Evolutionary conservation across 2,888 invertebrate species (phyloP).

Genomic region (Myathropa florea): DNA sequence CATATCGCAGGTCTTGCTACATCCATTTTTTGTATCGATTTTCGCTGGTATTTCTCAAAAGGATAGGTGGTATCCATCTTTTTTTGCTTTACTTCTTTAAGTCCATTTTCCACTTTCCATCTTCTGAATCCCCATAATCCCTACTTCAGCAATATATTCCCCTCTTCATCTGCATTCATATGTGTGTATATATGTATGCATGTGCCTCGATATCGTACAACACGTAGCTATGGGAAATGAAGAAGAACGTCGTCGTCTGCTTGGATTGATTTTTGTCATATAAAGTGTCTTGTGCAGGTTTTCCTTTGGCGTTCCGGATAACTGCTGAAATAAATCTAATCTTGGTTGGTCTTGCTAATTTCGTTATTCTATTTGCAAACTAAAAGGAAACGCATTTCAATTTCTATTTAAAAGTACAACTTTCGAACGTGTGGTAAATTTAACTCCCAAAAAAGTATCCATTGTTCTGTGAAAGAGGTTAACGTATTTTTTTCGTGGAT

Average conservation of each 20-base stretch:
- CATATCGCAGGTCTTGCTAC: not conserved
- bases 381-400: not conserved
- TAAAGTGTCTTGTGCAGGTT: conserved; percentile 50
- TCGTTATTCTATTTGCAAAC: conserved; percentile 26
- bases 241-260: conserved; percentile 49
- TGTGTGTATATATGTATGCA: not conserved
- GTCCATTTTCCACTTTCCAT: conserved; percentile 31
- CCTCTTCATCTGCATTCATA: conserved; percentile 29
- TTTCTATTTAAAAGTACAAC: conserved; percentile 3
- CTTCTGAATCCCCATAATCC: conserved; percentile 37
- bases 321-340: conserved; percentile 25
- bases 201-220: not conserved
- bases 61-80: conserved; percentile 63
- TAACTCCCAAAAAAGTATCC: not conserved
- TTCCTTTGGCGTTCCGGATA: conserved; percentile 17
- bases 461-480: not conserved
- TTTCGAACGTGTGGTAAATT: not conserved
- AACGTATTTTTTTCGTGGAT: not conserved
- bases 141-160: conserved; percentile 39
- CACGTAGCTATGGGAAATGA: conserved; percentile 49
- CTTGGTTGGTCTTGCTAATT: conserved; percentile 10
- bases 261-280: conserved; percentile 65
- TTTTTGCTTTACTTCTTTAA: not conserved
- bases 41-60: conserved; percentile 33
- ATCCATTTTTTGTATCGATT: conserved; percentile 55